A percentile compares a stretch with the other conserved stretches of the same genome.
These are phyloP conservation scores for Anguilla marmorata DNA, from an alignment of 2,797 vertebrate genomes.

Conservation along the genomic window DNA sequence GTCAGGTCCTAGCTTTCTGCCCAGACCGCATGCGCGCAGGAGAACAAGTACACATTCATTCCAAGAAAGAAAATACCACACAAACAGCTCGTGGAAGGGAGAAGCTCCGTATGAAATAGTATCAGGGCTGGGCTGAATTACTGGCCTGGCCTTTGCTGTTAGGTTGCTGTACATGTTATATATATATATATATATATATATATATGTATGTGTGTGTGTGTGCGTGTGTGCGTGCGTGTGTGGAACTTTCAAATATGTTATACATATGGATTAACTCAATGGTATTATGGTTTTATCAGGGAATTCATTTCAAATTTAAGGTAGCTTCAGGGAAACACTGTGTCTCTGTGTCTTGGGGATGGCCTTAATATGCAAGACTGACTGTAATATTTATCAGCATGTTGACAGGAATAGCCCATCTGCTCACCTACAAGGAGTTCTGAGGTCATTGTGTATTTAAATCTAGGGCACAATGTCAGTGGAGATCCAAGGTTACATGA, in stretches of 20 bases:
- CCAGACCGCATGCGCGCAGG: slow-evolving; percentile 57
- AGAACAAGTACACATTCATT: slow-evolving; percentile 55
- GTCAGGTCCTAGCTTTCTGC: slow-evolving; percentile 25
- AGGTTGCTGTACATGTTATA: neutral
- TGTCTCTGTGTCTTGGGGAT: neutral
- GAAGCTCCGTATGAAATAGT: slow-evolving; percentile 14
- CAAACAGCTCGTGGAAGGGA: slow-evolving; percentile 41
- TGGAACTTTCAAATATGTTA: neutral
- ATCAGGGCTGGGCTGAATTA: neutral
- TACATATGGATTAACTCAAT: neutral
- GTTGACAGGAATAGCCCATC: neutral
- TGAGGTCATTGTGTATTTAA: neutral
- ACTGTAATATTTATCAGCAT: neutral
- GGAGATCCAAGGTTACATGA: neutral
- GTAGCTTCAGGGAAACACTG: neutral
- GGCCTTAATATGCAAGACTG: neutral
- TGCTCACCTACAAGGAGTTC: neutral
- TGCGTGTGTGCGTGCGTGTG: too few relatives aligned
- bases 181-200: neutral
- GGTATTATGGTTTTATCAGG: neutral
- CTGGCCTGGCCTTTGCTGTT: neutral
- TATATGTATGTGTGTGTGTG: neutral
- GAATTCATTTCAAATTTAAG: neutral
- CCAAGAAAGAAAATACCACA: slow-evolving; percentile 60
- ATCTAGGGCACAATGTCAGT: neutral